These are phyloP conservation scores for Delia radicum DNA, from an alignment of 1,140 invertebrate genomes.

Conservation along the genomic window DNA sequence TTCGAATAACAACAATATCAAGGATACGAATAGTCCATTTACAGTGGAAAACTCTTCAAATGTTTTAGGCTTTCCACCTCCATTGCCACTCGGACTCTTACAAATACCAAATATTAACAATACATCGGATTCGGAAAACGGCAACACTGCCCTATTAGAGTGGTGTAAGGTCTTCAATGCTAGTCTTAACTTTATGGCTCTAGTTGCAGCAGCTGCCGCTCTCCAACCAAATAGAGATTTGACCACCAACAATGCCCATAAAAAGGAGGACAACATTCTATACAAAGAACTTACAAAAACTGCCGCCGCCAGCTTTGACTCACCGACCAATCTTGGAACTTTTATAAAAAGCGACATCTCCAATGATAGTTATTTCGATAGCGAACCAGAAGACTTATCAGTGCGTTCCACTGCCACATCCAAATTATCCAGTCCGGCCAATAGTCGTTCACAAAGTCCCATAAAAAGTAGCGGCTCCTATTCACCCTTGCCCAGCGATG, in stretches of 20 bases:
- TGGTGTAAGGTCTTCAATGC: slow-evolving; percentile 72
- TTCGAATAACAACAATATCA: slow-evolving; percentile 44
- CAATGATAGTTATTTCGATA: slow-evolving; percentile 48
- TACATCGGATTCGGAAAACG: slow-evolving; percentile 41
- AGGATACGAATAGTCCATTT: slow-evolving; percentile 35
- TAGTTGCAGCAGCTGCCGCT: slow-evolving; percentile 44
- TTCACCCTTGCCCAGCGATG: slow-evolving; percentile 36
- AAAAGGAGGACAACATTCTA: not conserved
- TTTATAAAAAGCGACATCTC: slow-evolving; percentile 39
- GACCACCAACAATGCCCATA: slow-evolving; percentile 43
- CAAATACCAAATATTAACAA: slow-evolving; percentile 45
- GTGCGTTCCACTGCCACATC: slow-evolving; percentile 42
- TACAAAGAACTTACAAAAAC: not conserved
- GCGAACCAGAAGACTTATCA: slow-evolving; percentile 53
- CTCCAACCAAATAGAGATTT: slow-evolving; percentile 29
- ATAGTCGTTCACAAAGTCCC: slow-evolving; percentile 47
- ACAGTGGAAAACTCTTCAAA: slow-evolving; percentile 52
- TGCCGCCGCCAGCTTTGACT: slow-evolving; percentile 27
- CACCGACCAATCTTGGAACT: not conserved
- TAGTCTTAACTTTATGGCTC: slow-evolving; percentile 48
- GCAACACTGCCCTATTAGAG: slow-evolving; percentile 61
- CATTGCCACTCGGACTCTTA: slow-evolving; percentile 31
- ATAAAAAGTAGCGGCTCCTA: slow-evolving; percentile 40
- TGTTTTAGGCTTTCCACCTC: slow-evolving; percentile 29
- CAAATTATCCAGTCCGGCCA: slow-evolving; percentile 38